Evolutionary conservation across 2,888 invertebrate genomes (phyloP).

Genomic region (Parnassius glacialis): DNA sequence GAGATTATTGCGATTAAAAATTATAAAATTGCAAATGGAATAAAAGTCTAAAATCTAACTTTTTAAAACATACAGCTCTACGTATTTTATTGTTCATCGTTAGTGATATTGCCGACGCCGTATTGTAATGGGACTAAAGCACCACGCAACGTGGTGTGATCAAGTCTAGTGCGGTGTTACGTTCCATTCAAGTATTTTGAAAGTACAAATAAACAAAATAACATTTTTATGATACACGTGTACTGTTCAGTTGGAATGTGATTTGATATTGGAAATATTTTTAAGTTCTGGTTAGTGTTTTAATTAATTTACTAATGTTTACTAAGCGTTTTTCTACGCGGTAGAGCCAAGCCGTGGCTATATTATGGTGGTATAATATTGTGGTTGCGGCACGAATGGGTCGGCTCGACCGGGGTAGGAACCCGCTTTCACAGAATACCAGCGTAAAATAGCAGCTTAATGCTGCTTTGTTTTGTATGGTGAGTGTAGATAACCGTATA

Average conservation of each 20-base stretch:
- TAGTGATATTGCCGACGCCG: conserved; percentile 7
- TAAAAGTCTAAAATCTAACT: neutral
- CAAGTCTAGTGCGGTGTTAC: conserved; percentile 11
- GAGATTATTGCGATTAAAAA: no score
- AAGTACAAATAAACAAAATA: conserved; percentile 3
- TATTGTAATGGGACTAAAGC: conserved; percentile 18
- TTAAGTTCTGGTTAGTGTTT: conserved; percentile 12
- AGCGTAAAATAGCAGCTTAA: no score
- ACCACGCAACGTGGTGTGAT: conserved; percentile 19
- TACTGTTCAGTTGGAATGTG: conserved; percentile 14
- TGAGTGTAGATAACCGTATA: no score
- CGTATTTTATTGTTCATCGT: conserved; percentile 2
- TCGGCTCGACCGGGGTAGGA: no score
- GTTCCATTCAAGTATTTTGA: conserved; percentile 1
- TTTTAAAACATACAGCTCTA: conserved; percentile 1
- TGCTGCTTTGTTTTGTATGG: no score
- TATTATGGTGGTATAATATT: no score
- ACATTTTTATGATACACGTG: neutral
- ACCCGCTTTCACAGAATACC: no score
- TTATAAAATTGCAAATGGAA: no score
- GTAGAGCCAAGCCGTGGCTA: no score
- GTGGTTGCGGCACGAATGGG: no score
- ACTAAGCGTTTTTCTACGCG: no score
- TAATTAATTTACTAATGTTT: neutral
- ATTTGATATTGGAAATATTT: conserved; percentile 7